Evolutionary conservation across 2,797 vertebrate genomes (phyloP).

Genomic region (Sebastes trivittatus): DNA sequence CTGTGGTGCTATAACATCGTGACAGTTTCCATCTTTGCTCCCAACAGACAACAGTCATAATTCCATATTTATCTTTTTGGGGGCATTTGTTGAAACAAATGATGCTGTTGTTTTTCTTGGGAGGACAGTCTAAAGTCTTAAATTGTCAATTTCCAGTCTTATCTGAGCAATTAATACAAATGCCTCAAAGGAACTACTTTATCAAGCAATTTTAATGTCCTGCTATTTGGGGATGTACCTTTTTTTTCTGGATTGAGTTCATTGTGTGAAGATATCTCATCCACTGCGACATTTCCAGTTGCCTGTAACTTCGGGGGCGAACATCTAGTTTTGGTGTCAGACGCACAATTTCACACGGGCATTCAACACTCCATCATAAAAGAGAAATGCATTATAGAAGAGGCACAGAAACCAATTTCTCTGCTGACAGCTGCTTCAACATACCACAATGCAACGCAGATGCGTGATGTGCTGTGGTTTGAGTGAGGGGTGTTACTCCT

Average conservation of each 20-base stretch:
- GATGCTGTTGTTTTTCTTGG: not conserved
- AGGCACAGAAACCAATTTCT: conserved; percentile 60
- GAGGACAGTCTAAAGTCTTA: not conserved
- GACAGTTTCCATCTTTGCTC: not conserved
- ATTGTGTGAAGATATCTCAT: conserved; percentile 27
- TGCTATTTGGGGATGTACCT: not conserved
- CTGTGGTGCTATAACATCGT: not conserved
- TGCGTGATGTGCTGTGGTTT: conserved; percentile 24
- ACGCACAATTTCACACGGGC: conserved; percentile 45
- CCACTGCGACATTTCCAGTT: conserved; percentile 36
- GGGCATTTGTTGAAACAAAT: not conserved
- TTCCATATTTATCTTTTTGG: not conserved
- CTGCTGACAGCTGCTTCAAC: conserved; percentile 50
- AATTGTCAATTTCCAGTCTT: not conserved
- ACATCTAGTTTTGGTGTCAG: conserved; percentile 58
- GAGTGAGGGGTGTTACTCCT: conserved; percentile 42
- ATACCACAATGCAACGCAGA: conserved; percentile 58
- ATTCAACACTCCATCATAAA: conserved; percentile 62
- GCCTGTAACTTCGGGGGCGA: conserved; percentile 33
- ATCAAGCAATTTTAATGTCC: not conserved
- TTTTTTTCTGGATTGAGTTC: conserved; percentile 6
- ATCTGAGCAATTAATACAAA: conserved; percentile 24
- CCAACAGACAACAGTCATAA: not conserved
- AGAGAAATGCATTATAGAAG: conserved; percentile 63
- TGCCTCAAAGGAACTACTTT: not conserved